These are phyloP conservation scores for Syngnathus acus DNA, from an alignment of 2,797 vertebrate genomes.

Conservation along the genomic window DNA sequence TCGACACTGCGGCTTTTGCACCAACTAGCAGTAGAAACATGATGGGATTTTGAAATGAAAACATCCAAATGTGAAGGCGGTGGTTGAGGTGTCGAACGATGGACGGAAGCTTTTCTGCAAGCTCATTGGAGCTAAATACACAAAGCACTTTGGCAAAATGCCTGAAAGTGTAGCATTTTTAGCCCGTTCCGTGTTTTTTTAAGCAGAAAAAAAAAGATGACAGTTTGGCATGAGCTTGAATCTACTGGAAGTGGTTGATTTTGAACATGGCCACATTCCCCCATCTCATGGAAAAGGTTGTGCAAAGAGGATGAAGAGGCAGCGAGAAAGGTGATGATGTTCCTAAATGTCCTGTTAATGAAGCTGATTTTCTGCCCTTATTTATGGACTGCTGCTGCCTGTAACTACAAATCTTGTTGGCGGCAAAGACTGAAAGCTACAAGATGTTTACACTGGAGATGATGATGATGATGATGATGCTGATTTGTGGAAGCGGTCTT, in stretches of 20 bases:
- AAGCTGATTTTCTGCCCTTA: background rate
- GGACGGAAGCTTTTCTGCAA: too few relatives aligned
- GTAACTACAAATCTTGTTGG: background rate
- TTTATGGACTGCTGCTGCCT: background rate
- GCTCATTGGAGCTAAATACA: background rate
- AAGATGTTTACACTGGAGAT: conserved; percentile 1
- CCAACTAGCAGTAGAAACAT: too few relatives aligned
- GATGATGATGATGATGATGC: background rate
- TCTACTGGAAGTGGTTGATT: too few relatives aligned
- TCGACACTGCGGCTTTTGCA: too few relatives aligned
- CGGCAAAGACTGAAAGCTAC: background rate
- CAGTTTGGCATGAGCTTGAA: too few relatives aligned
- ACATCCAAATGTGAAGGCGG: background rate
- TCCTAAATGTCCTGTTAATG: background rate
- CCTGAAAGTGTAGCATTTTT: background rate
- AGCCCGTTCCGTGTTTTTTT: background rate
- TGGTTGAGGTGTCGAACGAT: background rate
- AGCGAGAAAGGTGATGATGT: background rate
- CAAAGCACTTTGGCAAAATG: background rate
- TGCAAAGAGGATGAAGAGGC: too few relatives aligned
- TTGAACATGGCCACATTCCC: too few relatives aligned
- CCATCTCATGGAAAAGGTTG: too few relatives aligned
- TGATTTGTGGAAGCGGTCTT: background rate
- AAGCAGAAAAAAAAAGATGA: too few relatives aligned
- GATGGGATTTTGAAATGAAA: background rate